A percentile compares a stretch with the other conserved stretches of the same genome.
phyloP scores from a whole-genome alignment of 1,140 invertebrate species.

The Drosophila kikkawai region DNA sequence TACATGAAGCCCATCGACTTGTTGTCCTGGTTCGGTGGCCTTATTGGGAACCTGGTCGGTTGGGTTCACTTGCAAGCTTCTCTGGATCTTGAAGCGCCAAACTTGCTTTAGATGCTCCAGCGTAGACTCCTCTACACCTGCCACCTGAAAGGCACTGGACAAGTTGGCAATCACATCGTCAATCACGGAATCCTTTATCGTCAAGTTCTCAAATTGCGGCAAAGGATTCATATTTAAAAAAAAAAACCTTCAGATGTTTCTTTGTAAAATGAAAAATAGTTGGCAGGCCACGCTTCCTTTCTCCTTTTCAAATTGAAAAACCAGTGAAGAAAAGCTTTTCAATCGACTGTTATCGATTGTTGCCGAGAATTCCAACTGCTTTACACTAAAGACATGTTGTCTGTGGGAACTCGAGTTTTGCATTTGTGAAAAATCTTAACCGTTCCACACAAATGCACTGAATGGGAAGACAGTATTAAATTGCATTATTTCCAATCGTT shows the following conservation, averaged over 20 bases:
- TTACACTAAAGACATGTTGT: no score
- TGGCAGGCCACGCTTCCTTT: not conserved
- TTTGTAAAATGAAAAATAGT: not conserved
- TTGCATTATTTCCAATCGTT: no score
- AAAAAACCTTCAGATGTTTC: not conserved
- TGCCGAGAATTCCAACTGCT: no score
- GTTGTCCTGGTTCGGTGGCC: not conserved
- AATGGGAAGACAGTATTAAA: no score
- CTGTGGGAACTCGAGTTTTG: no score
- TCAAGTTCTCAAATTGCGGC: not conserved
- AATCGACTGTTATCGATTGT: no score
- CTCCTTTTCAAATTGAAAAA: not conserved
- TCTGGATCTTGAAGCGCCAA: not conserved
- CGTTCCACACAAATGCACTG: no score
- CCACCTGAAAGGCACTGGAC: not conserved
- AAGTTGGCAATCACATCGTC: not conserved
- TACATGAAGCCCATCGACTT: no score
- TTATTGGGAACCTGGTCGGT: not conserved
- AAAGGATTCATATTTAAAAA: not conserved
- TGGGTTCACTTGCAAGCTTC: not conserved
- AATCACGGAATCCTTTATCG: not conserved
- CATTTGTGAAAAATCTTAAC: no score
- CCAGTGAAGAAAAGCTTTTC: no score
- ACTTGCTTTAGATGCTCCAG: not conserved
- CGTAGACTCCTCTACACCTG: not conserved